Base-by-base conservation (phyloP, 2,797 vertebrate species). In the Scleropages formosus region DNA sequence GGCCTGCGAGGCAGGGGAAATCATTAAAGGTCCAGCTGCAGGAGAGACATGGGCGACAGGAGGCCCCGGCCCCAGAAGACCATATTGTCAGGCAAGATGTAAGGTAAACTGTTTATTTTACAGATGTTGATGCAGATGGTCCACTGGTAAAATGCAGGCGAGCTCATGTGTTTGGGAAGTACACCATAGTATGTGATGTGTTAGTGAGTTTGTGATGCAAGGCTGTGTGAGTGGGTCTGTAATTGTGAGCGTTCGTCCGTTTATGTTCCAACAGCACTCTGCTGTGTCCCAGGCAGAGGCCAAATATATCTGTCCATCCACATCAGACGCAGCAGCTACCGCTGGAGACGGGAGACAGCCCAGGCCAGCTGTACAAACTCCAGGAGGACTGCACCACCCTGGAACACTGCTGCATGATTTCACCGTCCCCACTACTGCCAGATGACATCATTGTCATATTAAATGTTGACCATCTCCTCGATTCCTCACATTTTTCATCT, bases 81-180 rank as follows among this genome's bases (percentile, higher is more conserved):
- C 61, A 73, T 12, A 27, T 20, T 27, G 49, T 65, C 13, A 59
- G 73, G 66, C 49, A 22, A 51, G n/a, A 73, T 39, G 74, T 66
- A 69, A 60, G 64, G 24, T 60, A 67, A 68, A 68, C 20, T 46
- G 66, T 67, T 77, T 67, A 73, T 62, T 51, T 77, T 59, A 74
- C 12, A 68, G 61, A 63, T 22, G 62, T 53, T 6, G 1, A n/a
- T 53, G 51, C 27, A 58, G 49, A 59, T 59, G 44, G 15, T 24
- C 53, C 26, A 13, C 27, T n/a, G 13, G 31, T 44, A 47, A 12
- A 58, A 46, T 9, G 60, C 64, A 6, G 44, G 31, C 18, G 15
- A 15, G 11, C 20, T 13, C 8, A 13, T 69, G 47, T 53, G 46
- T 2, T 56, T 56, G 9, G 56, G 18, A 1, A 56, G 53, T 2